These are phyloP conservation scores for Pogonognathellus flavescens DNA, from an alignment of 1,140 invertebrate genomes.

Conservation along the genomic window DNA sequence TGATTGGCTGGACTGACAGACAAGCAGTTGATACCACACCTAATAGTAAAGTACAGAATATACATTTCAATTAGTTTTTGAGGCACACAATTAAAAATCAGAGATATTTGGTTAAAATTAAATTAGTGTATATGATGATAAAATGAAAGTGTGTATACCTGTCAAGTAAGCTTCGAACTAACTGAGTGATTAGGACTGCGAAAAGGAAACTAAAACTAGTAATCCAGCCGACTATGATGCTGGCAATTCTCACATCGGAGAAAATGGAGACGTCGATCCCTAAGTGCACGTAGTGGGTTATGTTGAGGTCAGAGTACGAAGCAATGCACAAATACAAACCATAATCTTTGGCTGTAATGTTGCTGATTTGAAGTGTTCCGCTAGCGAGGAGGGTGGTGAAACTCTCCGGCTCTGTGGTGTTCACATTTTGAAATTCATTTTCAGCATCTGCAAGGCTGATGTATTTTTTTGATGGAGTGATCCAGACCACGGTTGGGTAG, in stretches of 20 bases:
- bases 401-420: neutral
- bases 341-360: constrained; percentile 81
- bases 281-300: constrained; percentile 79
- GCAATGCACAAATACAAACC: constrained; percentile 91
- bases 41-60: constrained; percentile 69
- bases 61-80: neutral
- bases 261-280: constrained; percentile 86
- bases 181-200: constrained; percentile 82
- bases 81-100: too few species aligned
- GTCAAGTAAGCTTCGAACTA: constrained; percentile 78
- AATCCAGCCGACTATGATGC: constrained; percentile 83
- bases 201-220: constrained; percentile 84
- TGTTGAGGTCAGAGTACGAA: constrained; percentile 84
- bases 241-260: constrained; percentile 85
- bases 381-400: constrained; percentile 74
- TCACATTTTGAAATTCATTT: neutral
- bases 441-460: neutral
- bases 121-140: neutral
- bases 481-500: constrained; percentile 85
- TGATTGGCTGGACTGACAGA: constrained; percentile 56
- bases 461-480: constrained; percentile 77
- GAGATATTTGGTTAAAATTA: too few species aligned
- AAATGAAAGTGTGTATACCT: constrained; percentile 72
- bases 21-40: constrained; percentile 67
- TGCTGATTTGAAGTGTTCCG: constrained; percentile 78